Evolutionary conservation across 2,888 invertebrate species (phyloP).

Genomic region (Dione vanillae): DNA sequence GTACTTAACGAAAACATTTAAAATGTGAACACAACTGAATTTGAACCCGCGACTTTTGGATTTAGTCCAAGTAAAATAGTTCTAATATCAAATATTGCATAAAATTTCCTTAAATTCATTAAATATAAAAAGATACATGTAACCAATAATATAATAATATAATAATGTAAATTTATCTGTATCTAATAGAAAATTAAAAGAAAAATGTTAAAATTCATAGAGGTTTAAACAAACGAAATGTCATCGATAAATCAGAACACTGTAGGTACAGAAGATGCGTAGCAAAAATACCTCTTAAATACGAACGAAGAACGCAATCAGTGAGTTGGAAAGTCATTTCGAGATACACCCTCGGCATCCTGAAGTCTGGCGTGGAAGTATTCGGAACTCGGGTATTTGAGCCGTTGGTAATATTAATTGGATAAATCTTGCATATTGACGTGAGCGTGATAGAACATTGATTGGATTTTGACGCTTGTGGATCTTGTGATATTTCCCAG

Average conservation of each 20-base stretch:
- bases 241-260: constrained; percentile 9
- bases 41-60: too few species aligned
- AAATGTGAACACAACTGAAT: too few species aligned
- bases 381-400: constrained; percentile 68
- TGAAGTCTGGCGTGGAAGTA: constrained; percentile 67
- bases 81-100: too few species aligned
- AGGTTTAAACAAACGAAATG: neutral
- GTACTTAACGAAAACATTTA: too few species aligned
- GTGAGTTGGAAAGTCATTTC: constrained; percentile 30
- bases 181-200: too few species aligned
- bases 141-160: too few species aligned
- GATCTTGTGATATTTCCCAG: neutral
- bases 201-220: too few species aligned
- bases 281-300: constrained; percentile 28
- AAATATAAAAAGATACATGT: too few species aligned
- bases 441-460: constrained; percentile 21
- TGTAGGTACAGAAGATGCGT: constrained; percentile 8
- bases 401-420: constrained; percentile 71
- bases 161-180: too few species aligned
- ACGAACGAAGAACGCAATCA: constrained; percentile 29
- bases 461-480: constrained; percentile 13
- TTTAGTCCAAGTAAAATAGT: too few species aligned
- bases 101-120: too few species aligned
- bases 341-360: constrained; percentile 31
- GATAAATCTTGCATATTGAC: constrained; percentile 57